Evolutionary conservation across 1,140 invertebrate species (phyloP), one percentile per base, ranked within the genome.

Genomic region (Oedothorax gibbosus): DNA sequence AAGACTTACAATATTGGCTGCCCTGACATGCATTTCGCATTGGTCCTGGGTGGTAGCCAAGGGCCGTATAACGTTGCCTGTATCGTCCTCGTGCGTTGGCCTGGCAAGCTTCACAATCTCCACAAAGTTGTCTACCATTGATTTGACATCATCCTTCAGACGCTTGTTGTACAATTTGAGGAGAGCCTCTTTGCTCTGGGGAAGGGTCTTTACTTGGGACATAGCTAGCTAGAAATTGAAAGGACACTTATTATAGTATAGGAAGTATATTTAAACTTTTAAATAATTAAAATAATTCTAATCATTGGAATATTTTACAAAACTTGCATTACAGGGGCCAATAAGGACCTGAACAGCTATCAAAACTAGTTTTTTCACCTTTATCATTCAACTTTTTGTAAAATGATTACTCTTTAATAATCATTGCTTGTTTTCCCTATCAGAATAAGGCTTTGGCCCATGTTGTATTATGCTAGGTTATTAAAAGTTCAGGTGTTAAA

Each of bases 81-180:
- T 96, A 86, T 92, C 91, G 90, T 99, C 93, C 71, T 98, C 96
- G 90, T 95, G 95, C 89, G 98, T 97, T n/a, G 96, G 94, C 91
- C 97, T 95, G 0, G 95, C 96, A 14, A 98, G 89, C 91, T 97
- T 98, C 14, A 99, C 94, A 62, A 98, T 98, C 92, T 99, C 97
- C 95, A 91, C 94, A 91, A 97, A 99, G 90, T 99, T 99, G 90
- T 98, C 97, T 54, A 98, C 90, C 95, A 99, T 98, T 76, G 97
- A 97, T 91, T 96, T 97, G 0, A 98, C 95, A 91, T 98, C 97
- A 90, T 98, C 97, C 91, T 98, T 98, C 14, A 99, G 90, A 77
- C 96, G 91, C 14, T 96, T 97, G 68, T 95, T 95, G 89, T 98
- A 99, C 0, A 96, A 97, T 91, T 98, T 98, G 7, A 99, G 90